Percentiles rank a stretch among this genome's conserved stretches.
These are phyloP conservation scores for Saccostrea glomerata DNA, from an alignment of 1,140 invertebrate species.

Conservation along the genomic window DNA sequence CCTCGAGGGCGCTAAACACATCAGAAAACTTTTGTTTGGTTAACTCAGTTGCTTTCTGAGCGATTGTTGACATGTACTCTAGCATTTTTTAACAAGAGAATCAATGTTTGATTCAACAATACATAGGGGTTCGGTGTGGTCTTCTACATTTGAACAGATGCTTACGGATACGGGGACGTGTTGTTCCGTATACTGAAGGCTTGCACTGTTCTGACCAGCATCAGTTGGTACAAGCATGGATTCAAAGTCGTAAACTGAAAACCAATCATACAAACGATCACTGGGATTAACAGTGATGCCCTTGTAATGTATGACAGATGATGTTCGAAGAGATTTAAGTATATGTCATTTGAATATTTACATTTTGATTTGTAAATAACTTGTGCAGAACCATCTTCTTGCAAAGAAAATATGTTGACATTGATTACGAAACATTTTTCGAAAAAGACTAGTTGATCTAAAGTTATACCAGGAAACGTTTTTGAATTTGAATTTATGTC, in stretches of 20 bases:
- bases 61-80: constrained; percentile 4
- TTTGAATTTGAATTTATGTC: constrained; percentile 19
- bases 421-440: constrained; percentile 19
- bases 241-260: constrained; percentile 46
- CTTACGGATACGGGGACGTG: constrained; percentile 47
- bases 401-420: constrained; percentile 10
- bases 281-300: background rate
- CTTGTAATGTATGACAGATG: constrained; percentile 1
- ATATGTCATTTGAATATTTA: constrained; percentile 15
- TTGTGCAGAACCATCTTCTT: background rate
- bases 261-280: constrained; percentile 5
- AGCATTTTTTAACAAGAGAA: constrained; percentile 29
- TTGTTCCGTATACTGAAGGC: constrained; percentile 1
- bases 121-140: background rate
- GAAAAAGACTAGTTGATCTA: constrained; percentile 10
- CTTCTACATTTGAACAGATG: constrained; percentile 50
- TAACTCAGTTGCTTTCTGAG: background rate
- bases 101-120: constrained; percentile 42
- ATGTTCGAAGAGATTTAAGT: constrained; percentile 12
- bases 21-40: constrained; percentile 5
- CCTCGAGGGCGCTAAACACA: background rate
- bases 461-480: constrained; percentile 8
- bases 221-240: constrained; percentile 23
- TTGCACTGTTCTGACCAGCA: background rate
- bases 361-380: constrained; percentile 23